Evolutionary conservation across 2,888 invertebrate genomes (phyloP).

Genomic region (Formica aserva): DNA sequence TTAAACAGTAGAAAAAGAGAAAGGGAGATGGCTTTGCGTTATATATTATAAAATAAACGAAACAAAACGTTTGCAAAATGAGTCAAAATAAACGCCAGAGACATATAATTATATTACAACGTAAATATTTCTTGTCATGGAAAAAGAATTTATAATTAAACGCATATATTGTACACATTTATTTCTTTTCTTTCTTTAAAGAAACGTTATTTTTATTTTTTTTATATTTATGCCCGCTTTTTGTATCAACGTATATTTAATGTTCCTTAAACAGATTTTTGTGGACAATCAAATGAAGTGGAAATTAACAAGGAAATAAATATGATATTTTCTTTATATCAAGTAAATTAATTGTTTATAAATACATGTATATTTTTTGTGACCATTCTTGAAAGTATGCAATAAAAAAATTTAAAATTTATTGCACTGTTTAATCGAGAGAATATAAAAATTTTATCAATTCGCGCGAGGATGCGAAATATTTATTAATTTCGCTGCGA

Average conservation of each 20-base stretch:
- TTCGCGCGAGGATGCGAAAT: background rate
- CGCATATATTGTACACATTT: background rate
- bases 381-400: background rate
- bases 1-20: slow-evolving; percentile 13
- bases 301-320: background rate
- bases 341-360: background rate
- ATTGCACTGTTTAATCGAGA: background rate
- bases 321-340: background rate
- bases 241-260: background rate
- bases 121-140: background rate
- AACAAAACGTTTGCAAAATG: slow-evolving; percentile 7
- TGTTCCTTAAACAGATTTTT: background rate
- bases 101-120: slow-evolving; percentile 14
- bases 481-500: background rate
- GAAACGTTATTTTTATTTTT: background rate
- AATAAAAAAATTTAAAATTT: background rate
- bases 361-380: background rate
- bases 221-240: background rate
- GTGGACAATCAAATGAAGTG: background rate
- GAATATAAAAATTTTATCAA: slow-evolving; percentile 21
- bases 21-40: background rate
- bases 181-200: background rate
- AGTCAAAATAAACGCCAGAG: background rate
- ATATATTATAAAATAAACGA: background rate
- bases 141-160: background rate